These are phyloP conservation scores for Yoshiicerus persimilis DNA, from an alignment of 1,140 invertebrate genomes.

Conservation along the genomic window DNA sequence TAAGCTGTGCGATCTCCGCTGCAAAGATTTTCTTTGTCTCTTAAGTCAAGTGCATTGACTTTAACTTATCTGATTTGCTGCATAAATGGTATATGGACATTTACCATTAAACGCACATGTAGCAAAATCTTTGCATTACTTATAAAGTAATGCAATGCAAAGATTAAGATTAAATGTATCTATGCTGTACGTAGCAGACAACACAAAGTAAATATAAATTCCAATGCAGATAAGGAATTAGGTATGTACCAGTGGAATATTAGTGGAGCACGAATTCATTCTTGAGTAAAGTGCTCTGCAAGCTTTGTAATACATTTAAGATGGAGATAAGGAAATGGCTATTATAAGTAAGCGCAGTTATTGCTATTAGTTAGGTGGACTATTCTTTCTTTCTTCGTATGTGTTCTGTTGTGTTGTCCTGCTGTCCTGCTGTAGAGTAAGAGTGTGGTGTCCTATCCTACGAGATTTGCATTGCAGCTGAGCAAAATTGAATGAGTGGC, in stretches of 20 bases:
- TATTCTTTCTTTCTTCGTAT: neutral
- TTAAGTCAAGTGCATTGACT: neutral
- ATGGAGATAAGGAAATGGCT: neutral
- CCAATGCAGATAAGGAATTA: neutral
- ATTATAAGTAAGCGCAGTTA: neutral
- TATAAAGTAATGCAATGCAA: neutral
- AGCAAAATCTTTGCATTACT: neutral
- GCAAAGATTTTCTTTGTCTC: neutral
- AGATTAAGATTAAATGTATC: neutral
- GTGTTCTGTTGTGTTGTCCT: neutral
- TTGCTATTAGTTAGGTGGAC: neutral
- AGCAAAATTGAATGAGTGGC: neutral
- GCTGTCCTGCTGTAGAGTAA: neutral
- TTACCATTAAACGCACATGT: neutral
- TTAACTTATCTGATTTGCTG: neutral
- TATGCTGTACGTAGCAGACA: no score
- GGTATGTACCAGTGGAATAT: neutral
- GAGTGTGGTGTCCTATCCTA: no score
- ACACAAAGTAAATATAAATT: neutral
- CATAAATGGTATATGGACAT: no score
- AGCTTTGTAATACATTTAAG: neutral
- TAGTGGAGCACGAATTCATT: neutral
- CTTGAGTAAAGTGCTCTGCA: neutral
- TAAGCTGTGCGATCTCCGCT: neutral
- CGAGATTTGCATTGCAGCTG: neutral